Conservation (phyloP, 2,888 invertebrate species). For the Meganola albula region DNA sequence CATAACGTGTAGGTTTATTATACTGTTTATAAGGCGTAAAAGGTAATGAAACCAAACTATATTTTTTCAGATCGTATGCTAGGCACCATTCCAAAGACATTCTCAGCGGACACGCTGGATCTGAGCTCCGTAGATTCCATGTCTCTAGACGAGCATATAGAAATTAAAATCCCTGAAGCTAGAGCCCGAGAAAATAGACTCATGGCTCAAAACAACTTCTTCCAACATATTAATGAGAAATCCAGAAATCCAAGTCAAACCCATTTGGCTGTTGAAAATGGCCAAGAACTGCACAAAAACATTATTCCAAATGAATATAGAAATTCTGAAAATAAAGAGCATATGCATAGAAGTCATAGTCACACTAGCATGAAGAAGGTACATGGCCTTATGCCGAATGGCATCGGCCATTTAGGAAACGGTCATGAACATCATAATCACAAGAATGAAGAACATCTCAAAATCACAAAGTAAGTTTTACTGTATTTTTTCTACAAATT, state of each 20-base stretch:
- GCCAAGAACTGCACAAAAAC: conserved; percentile 41
- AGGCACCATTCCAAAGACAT: conserved; percentile 70
- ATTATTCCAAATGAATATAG: conserved; percentile 27
- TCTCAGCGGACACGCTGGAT: conserved; percentile 80
- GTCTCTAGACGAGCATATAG: conserved; percentile 78
- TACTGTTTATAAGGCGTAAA: background rate
- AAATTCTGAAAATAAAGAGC: conserved; percentile 34
- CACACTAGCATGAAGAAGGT: conserved; percentile 65
- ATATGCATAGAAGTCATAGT: conserved; percentile 66
- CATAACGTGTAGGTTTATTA: no score
- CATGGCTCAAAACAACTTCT: conserved; percentile 69
- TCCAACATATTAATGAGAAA: conserved; percentile 67
- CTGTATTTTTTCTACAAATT: background rate
- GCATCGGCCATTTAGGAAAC: conserved; percentile 51
- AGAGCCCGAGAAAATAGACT: conserved; percentile 68
- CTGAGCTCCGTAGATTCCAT: conserved; percentile 80
- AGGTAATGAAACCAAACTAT: background rate
- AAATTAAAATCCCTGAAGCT: conserved; percentile 76
- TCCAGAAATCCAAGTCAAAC: conserved; percentile 53
- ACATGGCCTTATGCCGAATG: conserved; percentile 58
- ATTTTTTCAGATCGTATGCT: conserved; percentile 63
- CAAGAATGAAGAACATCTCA: conserved; percentile 45
- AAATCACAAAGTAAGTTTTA: conserved; percentile 56
- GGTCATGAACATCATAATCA: conserved; percentile 54
- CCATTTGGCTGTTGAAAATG: conserved; percentile 61